Evolutionary conservation across 2,797 vertebrate genomes (phyloP).

Genomic region (Hyperoplus lanceolatus): DNA sequence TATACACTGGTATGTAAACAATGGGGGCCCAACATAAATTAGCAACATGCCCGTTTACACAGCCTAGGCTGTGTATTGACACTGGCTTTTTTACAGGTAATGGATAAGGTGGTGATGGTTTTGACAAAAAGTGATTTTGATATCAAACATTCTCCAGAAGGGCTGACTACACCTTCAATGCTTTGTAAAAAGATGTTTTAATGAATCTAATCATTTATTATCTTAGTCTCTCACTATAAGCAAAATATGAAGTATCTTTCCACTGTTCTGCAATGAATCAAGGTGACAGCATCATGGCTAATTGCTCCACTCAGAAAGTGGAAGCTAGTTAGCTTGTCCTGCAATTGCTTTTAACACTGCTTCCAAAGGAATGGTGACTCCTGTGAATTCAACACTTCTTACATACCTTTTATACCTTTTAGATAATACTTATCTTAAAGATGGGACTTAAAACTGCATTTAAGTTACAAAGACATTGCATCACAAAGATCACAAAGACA

Average conservation of each 20-base stretch:
- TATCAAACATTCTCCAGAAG: too few species aligned
- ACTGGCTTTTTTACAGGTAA: too few species aligned
- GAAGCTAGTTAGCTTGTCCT: not conserved
- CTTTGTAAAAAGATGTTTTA: not conserved
- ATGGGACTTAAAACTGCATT: too few species aligned
- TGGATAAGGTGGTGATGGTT: too few species aligned
- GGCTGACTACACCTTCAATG: not conserved
- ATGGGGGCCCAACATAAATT: too few species aligned
- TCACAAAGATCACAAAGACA: not conserved
- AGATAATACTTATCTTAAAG: too few species aligned
- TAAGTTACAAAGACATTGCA: too few species aligned
- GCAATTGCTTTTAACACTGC: not conserved
- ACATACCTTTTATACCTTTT: too few species aligned
- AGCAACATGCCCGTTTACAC: too few species aligned
- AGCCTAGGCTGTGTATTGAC: too few species aligned
- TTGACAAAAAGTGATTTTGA: too few species aligned
- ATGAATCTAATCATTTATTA: not conserved
- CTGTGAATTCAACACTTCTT: not conserved
- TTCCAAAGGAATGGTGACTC: not conserved
- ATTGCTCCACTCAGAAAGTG: not conserved
- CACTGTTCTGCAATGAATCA: not conserved
- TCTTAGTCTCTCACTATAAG: not conserved
- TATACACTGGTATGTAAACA: too few species aligned
- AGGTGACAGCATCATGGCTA: not conserved
- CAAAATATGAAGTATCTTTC: not conserved